These are phyloP conservation scores for Microcebus jonahi DNA, from an alignment of 2,113 vertebrate species.

Conservation along the genomic window DNA sequence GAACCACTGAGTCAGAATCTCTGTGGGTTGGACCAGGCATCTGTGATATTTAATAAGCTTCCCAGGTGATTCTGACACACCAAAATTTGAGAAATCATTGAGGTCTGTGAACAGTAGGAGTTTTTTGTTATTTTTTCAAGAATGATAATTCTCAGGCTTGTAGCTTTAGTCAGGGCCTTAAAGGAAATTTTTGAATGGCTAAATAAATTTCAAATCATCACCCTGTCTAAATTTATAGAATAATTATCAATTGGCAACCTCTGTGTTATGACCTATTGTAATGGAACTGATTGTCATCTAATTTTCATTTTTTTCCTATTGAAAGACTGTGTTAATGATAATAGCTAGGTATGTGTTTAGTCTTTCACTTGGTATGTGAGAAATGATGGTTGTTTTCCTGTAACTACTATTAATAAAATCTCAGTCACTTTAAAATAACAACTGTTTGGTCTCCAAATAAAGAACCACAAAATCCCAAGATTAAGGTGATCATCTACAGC, in stretches of 20 bases:
- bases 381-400: slow-evolving; percentile 54
- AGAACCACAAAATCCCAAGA: slow-evolving; percentile 68
- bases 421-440: slow-evolving; percentile 67
- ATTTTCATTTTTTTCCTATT: slow-evolving; percentile 38
- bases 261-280: neutral
- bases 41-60: slow-evolving; percentile 41
- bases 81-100: neutral
- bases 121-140: neutral
- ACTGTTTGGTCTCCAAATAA: slow-evolving; percentile 72
- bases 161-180: neutral
- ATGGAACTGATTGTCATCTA: neutral
- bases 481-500: slow-evolving; percentile 32
- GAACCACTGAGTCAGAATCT: slow-evolving; percentile 40
- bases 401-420: slow-evolving; percentile 69
- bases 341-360: neutral
- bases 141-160: slow-evolving; percentile 25
- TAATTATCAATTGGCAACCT: neutral
- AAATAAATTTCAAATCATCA: slow-evolving; percentile 33
- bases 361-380: slow-evolving; percentile 48
- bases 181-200: slow-evolving; percentile 20
- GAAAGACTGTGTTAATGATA: neutral
- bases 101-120: neutral
- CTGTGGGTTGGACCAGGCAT: neutral
- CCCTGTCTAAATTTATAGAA: neutral
- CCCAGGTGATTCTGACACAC: neutral